phyloP scores from a whole-genome alignment of 2,797 vertebrate species.

The Synanceia verrucosa region DNA sequence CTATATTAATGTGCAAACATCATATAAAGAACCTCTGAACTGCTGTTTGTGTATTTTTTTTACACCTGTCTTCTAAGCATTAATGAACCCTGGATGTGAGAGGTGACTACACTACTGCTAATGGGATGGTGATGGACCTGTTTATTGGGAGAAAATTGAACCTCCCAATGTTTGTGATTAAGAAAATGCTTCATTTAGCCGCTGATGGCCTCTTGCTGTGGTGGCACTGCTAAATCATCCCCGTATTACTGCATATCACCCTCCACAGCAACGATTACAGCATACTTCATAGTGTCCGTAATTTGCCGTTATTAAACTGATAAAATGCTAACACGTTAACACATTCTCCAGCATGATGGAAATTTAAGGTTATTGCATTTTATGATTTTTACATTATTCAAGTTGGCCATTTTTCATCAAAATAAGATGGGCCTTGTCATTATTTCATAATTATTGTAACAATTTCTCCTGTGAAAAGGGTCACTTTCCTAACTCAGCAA shows the following conservation, averaged over 20 bases:
- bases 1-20: background rate
- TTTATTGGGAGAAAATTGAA: conserved; percentile 68
- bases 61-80: conserved; percentile 14
- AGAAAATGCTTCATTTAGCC: conserved; percentile 72
- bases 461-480: conserved; percentile 88
- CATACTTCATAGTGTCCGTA: conserved; percentile 90
- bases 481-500: conserved; percentile 94
- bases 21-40: background rate
- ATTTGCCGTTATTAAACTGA: conserved; percentile 95
- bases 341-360: conserved; percentile 88
- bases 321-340: conserved; percentile 88
- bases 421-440: conserved; percentile 84
- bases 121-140: conserved; percentile 59
- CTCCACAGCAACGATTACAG: conserved; percentile 84
- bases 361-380: conserved; percentile 93
- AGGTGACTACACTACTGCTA: conserved; percentile 49
- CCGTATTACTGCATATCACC: conserved; percentile 75
- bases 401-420: conserved; percentile 87
- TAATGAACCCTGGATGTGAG: conserved; percentile 35
- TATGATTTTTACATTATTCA: conserved; percentile 92
- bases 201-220: conserved; percentile 67
- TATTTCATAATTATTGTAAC: conserved; percentile 89
- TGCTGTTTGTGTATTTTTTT: background rate
- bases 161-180: conserved; percentile 67
- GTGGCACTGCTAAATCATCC: conserved; percentile 74